Evolutionary conservation across 2,888 invertebrate genomes (phyloP).

Genomic region (Acanthosepion esculentum): DNA sequence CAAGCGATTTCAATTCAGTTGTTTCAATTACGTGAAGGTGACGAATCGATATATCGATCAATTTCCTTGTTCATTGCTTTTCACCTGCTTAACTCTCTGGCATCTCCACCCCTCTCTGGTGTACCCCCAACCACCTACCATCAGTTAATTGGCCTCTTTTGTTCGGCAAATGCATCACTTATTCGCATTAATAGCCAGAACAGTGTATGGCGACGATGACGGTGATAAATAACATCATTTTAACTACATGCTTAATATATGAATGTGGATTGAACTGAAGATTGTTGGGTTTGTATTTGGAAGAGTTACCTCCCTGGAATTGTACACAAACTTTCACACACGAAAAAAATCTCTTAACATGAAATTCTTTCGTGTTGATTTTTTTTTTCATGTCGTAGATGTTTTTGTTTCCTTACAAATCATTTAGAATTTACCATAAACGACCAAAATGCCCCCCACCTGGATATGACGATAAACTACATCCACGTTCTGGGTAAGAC

Average conservation of each 20-base stretch:
- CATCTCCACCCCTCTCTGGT: background rate
- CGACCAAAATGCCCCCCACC: no score
- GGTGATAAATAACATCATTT: background rate
- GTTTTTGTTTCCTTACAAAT: no score
- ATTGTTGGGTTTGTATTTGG: background rate
- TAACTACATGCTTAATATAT: background rate
- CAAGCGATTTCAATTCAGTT: background rate
- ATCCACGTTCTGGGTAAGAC: no score
- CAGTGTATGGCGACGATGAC: background rate
- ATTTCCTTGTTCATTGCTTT: background rate
- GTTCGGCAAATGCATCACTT: background rate
- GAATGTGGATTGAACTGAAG: background rate
- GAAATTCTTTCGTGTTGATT: no score
- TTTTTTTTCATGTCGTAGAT: no score
- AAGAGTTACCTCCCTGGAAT: background rate
- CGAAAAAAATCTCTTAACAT: no score
- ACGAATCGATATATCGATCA: background rate
- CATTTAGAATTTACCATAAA: no score
- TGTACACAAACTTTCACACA: background rate
- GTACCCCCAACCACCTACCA: background rate
- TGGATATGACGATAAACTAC: no score
- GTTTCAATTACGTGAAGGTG: background rate
- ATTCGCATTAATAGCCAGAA: background rate
- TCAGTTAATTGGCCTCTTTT: constrained; percentile 33
- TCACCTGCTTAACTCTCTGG: background rate